Evolutionary conservation across 2,797 vertebrate species (phyloP).

Genomic region (Microhierax caerulescens): DNA sequence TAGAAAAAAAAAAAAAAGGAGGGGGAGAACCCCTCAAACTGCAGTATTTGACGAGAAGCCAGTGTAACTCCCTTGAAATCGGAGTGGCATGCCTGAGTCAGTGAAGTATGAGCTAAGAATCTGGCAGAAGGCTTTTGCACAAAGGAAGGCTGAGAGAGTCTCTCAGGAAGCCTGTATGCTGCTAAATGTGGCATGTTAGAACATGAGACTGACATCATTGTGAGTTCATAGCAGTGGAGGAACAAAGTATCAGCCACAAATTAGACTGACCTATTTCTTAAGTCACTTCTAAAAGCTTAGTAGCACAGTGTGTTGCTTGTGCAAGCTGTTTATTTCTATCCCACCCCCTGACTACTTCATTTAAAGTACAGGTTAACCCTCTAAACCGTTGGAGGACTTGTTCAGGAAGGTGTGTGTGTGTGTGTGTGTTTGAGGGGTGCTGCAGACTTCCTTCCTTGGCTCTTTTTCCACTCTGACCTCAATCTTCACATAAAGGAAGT

Average conservation of each 20-base stretch:
- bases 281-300: conserved; percentile 50
- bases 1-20: not conserved
- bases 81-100: conserved; percentile 52
- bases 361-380: not conserved
- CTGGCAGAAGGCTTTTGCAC: conserved; percentile 55
- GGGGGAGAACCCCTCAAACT: rapidly evolving
- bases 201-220: conserved; percentile 64
- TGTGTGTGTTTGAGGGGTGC: not conserved
- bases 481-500: conserved; percentile 29
- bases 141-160: conserved; percentile 61
- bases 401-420: not conserved
- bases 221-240: conserved; percentile 64
- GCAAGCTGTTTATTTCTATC: conserved; percentile 51
- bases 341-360: not conserved
- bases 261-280: conserved; percentile 65
- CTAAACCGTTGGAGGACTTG: not conserved
- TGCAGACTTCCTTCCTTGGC: conserved; percentile 47
- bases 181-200: conserved; percentile 61
- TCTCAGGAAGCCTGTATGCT: conserved; percentile 30
- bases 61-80: conserved; percentile 53
- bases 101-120: conserved; percentile 54
- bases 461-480: conserved; percentile 42
- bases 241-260: conserved; percentile 64
- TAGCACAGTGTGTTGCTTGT: conserved; percentile 25
- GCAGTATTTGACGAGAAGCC: conserved; percentile 35